phyloP scores from a whole-genome alignment of 1,140 invertebrate species.

The Tetragnatha versicolor region DNA sequence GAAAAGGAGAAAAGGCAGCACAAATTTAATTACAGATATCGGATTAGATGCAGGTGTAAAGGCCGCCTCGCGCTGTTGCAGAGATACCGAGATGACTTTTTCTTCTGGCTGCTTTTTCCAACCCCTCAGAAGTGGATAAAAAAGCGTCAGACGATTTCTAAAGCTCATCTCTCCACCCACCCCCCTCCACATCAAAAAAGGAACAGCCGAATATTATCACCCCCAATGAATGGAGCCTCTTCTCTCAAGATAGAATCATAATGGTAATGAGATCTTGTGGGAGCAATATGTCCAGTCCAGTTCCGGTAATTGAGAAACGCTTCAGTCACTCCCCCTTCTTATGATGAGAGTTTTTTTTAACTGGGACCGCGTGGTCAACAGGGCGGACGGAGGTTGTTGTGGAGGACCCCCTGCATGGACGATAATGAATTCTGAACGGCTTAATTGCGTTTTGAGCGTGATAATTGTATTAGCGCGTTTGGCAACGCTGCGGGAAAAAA shows the following conservation, averaged over 20 bases:
- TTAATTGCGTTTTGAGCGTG: slow-evolving; percentile 44
- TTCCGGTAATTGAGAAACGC: too few relatives aligned
- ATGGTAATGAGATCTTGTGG: not conserved
- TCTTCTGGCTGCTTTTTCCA: too few relatives aligned
- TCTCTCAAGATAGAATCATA: not conserved
- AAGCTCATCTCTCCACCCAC: slow-evolving; percentile 24
- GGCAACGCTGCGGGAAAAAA: not conserved
- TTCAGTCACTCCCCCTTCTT: too few relatives aligned
- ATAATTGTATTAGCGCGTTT: slow-evolving; percentile 48
- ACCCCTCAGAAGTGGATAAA: too few relatives aligned
- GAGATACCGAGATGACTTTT: slow-evolving; percentile 45
- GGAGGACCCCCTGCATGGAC: not conserved
- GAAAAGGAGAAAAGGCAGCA: not conserved
- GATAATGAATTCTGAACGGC: slow-evolving; percentile 45
- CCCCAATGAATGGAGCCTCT: not conserved
- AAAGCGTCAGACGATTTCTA: slow-evolving; percentile 28
- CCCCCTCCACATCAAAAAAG: not conserved
- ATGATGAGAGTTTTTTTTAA: too few relatives aligned
- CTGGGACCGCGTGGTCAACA: too few relatives aligned
- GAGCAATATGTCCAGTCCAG: too few relatives aligned
- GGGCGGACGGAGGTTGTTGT: slow-evolving; percentile 6
- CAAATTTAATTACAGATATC: slow-evolving; percentile 56
- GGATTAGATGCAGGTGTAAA: slow-evolving; percentile 49
- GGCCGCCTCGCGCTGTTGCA: slow-evolving; percentile 5
- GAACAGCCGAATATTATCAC: not conserved